Evolutionary conservation across 2,888 invertebrate genomes (phyloP).

Genomic region (Melanotus villosus): DNA sequence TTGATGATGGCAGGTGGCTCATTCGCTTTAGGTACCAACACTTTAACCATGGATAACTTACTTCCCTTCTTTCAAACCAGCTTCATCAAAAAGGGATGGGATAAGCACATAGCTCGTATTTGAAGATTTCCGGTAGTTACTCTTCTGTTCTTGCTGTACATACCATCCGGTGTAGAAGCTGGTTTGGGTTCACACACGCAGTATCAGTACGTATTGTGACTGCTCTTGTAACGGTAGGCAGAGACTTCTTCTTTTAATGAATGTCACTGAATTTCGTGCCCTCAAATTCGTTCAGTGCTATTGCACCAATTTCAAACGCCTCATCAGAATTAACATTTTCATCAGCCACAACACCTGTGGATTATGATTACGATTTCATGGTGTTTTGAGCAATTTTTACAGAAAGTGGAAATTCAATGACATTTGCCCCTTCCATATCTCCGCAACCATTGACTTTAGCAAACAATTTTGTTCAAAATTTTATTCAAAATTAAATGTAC

Average conservation of each 20-base stretch:
- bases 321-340: slow-evolving; percentile 25
- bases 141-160: slow-evolving; percentile 7
- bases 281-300: slow-evolving; percentile 19
- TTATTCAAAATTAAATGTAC: too few relatives aligned
- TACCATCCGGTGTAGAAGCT: slow-evolving; percentile 8
- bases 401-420: too few relatives aligned
- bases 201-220: too few relatives aligned
- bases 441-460: too few relatives aligned
- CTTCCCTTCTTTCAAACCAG: slow-evolving; percentile 12
- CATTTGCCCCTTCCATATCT: too few relatives aligned
- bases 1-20: not conserved
- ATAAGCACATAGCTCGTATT: slow-evolving; percentile 17
- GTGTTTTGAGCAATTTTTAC: too few relatives aligned
- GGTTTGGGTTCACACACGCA: slow-evolving; percentile 7
- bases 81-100: slow-evolving; percentile 4
- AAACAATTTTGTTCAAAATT: too few relatives aligned
- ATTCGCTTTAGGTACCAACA: not conserved
- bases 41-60: slow-evolving; percentile 11
- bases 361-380: too few relatives aligned
- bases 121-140: slow-evolving; percentile 2
- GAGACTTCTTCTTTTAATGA: too few relatives aligned
- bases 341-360: too few relatives aligned
- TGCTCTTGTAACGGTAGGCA: too few relatives aligned
- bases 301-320: slow-evolving; percentile 19
- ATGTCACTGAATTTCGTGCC: too few relatives aligned